A percentile compares a stretch with the other conserved stretches of the same genome.
These are phyloP conservation scores for Hydra vulgaris DNA, from an alignment of 30 jellyfish, hydroid and myxozoan species.

Conservation along the genomic window DNA sequence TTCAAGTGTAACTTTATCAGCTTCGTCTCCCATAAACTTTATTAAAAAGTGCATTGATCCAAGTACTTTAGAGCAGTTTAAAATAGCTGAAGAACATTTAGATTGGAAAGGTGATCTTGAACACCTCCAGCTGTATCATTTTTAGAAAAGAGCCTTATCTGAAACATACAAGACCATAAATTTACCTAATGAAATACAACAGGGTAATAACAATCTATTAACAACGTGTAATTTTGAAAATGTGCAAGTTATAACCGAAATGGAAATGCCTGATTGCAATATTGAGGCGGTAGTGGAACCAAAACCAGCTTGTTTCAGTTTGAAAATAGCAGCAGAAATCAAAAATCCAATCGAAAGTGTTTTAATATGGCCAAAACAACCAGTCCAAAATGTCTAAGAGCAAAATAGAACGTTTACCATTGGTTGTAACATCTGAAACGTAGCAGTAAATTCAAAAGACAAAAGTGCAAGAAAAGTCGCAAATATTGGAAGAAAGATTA, in stretches of 20 bases:
- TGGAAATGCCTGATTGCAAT: not conserved
- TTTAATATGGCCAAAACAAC: too few species aligned
- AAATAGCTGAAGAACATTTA: not conserved
- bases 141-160: not conserved
- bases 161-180: not conserved
- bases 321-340: too few species aligned
- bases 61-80: not conserved
- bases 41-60: not conserved
- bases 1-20: not conserved
- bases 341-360: too few species aligned
- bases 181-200: not conserved
- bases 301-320: not conserved
- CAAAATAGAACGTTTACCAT: too few species aligned
- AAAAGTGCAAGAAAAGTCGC: too few species aligned
- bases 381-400: too few species aligned
- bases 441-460: too few species aligned
- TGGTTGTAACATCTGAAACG: too few species aligned
- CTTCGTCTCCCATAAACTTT: not conserved
- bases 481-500: too few species aligned
- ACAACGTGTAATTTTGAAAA: not conserved
- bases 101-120: not conserved
- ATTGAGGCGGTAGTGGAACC: not conserved
- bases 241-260: not conserved
- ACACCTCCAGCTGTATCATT: not conserved
- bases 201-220: not conserved